Conservation (phyloP, 2,113 vertebrate species). For the Cairina moschata region DNA sequence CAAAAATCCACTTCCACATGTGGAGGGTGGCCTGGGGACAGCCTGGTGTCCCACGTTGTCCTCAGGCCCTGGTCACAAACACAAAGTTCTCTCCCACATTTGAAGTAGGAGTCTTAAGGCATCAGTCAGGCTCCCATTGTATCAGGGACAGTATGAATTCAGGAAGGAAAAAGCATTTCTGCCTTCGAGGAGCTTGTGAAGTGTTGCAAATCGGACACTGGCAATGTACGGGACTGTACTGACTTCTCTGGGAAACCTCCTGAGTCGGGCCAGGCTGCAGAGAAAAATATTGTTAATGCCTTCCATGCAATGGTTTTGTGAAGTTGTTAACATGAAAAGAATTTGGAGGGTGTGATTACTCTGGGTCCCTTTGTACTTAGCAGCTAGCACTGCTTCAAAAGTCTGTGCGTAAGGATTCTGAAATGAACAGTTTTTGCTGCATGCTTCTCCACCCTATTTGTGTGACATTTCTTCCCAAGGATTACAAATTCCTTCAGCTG, state of each 20-base stretch:
- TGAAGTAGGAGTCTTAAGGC: background rate
- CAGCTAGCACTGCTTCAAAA: background rate
- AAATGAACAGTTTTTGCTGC: background rate
- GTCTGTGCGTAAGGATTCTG: background rate
- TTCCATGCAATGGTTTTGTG: background rate
- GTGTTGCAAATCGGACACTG: background rate
- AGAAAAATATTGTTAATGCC: background rate
- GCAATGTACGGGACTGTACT: background rate
- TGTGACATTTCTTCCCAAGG: background rate
- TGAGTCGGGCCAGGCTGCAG: background rate
- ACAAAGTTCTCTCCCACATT: background rate
- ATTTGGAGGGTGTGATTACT: background rate
- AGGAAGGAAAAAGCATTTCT: background rate
- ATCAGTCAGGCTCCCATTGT: background rate
- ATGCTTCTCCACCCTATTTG: background rate
- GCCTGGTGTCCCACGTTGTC: background rate
- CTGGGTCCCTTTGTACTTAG: background rate
- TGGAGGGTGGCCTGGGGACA: background rate
- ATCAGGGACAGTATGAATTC: background rate
- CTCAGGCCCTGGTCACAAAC: background rate
- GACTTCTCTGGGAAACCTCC: background rate
- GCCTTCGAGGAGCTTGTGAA: background rate
- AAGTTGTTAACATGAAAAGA: background rate
- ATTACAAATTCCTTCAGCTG: background rate
- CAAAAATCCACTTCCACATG: accelerated